Conservation (phyloP, 1,140 invertebrate species). For the Agraylea sexmaculata region DNA sequence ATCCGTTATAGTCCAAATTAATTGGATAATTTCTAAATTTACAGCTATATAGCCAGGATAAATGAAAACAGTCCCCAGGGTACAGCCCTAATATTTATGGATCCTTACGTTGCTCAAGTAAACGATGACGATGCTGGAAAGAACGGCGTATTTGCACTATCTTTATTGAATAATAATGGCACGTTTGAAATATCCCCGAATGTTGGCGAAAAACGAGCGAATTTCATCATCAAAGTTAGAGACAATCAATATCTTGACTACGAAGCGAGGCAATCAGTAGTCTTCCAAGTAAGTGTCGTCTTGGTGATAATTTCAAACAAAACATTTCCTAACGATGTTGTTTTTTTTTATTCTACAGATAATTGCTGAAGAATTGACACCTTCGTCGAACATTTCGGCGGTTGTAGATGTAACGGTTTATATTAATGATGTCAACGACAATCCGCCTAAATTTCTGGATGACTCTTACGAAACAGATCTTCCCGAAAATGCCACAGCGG, state of each 20-base stretch:
- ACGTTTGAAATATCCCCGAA: constrained; percentile 80
- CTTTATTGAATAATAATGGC: constrained; percentile 67
- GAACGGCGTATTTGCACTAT: constrained; percentile 72
- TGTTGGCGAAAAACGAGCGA: constrained; percentile 69
- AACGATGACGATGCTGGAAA: constrained; percentile 67
- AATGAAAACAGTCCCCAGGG: constrained; percentile 76
- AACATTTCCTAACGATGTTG: constrained; percentile 11
- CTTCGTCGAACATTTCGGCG: constrained; percentile 58
- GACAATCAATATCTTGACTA: constrained; percentile 74
- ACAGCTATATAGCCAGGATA: constrained; percentile 59
- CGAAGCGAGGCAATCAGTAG: constrained; percentile 59
- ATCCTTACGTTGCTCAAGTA: constrained; percentile 57
- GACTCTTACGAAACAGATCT: constrained; percentile 59
- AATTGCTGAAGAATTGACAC: constrained; percentile 64
- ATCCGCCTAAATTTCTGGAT: constrained; percentile 68
- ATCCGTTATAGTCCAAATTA: too few species aligned
- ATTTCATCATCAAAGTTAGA: constrained; percentile 72
- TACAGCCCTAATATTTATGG: constrained; percentile 55
- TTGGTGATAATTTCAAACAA: constrained; percentile 12
- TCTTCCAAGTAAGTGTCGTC: constrained; percentile 46
- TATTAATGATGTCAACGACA: constrained; percentile 83
- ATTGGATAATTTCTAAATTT: constrained; percentile 21
- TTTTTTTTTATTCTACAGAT: constrained; percentile 40
- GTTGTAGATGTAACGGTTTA: constrained; percentile 64
- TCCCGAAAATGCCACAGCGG: constrained; percentile 66